A percentile compares a stretch with the other conserved stretches of the same genome.
Conservation (phyloP, 2,888 invertebrate genomes). For the Isoperla grammatica region DNA sequence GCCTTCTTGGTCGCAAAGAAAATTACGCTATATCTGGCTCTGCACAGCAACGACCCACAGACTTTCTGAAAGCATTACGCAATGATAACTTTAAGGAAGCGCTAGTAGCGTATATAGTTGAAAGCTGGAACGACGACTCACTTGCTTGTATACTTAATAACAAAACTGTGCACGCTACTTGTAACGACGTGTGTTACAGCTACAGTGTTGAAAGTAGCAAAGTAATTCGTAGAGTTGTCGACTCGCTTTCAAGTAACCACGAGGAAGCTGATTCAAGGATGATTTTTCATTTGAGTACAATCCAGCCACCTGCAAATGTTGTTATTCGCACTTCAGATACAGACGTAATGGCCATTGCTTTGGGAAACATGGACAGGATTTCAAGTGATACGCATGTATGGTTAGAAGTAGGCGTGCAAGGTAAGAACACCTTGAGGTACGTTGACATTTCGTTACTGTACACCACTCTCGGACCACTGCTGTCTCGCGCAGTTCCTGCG, state of each 20-base stretch:
- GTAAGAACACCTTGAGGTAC: not conserved
- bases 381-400: not conserved
- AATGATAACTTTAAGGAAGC: not conserved
- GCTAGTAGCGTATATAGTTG: too few relatives aligned
- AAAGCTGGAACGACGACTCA: too few relatives aligned
- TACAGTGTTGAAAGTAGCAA: not conserved
- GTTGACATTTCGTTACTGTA: not conserved
- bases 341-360: not conserved
- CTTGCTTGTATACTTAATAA: too few relatives aligned
- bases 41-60: not conserved
- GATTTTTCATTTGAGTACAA: slow-evolving; percentile 29
- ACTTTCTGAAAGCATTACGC: not conserved
- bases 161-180: slow-evolving; percentile 2
- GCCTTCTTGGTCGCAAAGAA: too few relatives aligned
- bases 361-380: slow-evolving; percentile 4
- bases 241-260: slow-evolving; percentile 26
- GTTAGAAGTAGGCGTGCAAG: not conserved
- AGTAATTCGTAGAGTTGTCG: not conserved
- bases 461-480: not conserved
- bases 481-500: slow-evolving; percentile 7
- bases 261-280: slow-evolving; percentile 35
- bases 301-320: slow-evolving; percentile 1
- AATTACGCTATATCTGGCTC: too few relatives aligned
- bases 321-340: not conserved
- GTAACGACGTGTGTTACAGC: slow-evolving; percentile 15